Evolutionary conservation across 2,113 vertebrate species (phyloP), one percentile per base, ranked within the genome.

Genomic region (Poeciliopsis occidentalis): DNA sequence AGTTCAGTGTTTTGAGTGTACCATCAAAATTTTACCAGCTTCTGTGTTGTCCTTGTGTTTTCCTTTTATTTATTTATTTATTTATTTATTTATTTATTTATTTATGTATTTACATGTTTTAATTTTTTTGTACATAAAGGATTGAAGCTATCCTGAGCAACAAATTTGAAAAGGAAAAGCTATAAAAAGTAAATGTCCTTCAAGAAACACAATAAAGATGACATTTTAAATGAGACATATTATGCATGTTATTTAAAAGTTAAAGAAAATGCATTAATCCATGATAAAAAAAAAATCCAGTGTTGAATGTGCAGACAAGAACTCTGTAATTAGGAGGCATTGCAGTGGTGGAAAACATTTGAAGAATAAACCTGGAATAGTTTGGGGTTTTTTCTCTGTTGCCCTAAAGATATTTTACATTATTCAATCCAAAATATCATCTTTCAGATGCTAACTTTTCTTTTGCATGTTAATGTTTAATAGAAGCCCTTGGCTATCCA

Each of bases 391-490:
- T 94, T 92, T 89, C 75, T 67, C 89, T 87, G 92, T 74, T 96
- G 95, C 96, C 96, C 96, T 96, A 94, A 87, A 96, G 94, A 95
- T 95, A 96, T 97, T 97, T 95, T 96, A 96, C 95, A 96, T 97
- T 97, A 97, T 97, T 97, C 95, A 97, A 97, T 97, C 95, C 96
- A 95, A 97, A 97, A 96, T 94, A 95, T 93, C 92, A 95, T 97
- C 95, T 96, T 96, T 97, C 94, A 95, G 94, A 95, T 95, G 96
- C 92, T 92, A 96, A 96, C 94, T 93, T 93, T 95, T 95, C 94
- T 97, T 88, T 95, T 95, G 95, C 94, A 95, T 96, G 95, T 97
- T 96, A 98, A 98, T 98, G 95, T 98, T 97, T 98, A 96, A 97
- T 97, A 95, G 92, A 86, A 95, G 95, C 96, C 96, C 89, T 94